Conservation (phyloP, 2,888 invertebrate species). For the Argyresthia goedartella region DNA sequence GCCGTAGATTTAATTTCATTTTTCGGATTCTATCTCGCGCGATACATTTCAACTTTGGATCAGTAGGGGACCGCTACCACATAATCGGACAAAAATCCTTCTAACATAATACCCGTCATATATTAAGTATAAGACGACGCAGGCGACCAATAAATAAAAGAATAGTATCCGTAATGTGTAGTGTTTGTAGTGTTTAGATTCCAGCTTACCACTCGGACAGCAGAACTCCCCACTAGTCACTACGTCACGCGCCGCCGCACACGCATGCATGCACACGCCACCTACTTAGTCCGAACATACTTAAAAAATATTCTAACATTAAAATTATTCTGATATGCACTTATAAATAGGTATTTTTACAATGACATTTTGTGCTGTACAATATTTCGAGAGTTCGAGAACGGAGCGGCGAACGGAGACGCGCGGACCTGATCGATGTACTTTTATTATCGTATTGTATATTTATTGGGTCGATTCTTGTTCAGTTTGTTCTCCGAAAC, state of each 20-base stretch:
- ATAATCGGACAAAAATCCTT: neutral
- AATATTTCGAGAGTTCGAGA: constrained; percentile 30
- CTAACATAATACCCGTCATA: constrained; percentile 6
- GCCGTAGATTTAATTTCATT: constrained; percentile 28
- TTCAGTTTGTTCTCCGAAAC: constrained; percentile 36
- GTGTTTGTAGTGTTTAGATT: constrained; percentile 14
- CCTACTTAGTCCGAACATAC: constrained; percentile 20
- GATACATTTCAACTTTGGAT: no score
- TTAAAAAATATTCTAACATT: constrained; percentile 56
- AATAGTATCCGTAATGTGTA: constrained; percentile 9
- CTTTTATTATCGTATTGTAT: neutral
- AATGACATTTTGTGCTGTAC: constrained; percentile 65
- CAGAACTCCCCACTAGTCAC: no score
- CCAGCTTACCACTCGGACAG: no score
- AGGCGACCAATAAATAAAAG: constrained; percentile 8
- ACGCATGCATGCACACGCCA: constrained; percentile 7
- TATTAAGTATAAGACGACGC: constrained; percentile 3
- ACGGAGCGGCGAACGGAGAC: neutral
- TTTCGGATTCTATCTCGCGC: constrained; percentile 12
- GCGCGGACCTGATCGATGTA: neutral
- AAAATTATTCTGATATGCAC: constrained; percentile 66
- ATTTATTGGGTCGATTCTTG: constrained; percentile 8
- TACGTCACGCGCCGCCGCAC: no score
- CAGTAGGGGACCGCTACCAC: neutral
- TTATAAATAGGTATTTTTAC: constrained; percentile 59